Conservation (phyloP, 64 coral and sea anemone species). For the Stichodactyla mertensii region DNA sequence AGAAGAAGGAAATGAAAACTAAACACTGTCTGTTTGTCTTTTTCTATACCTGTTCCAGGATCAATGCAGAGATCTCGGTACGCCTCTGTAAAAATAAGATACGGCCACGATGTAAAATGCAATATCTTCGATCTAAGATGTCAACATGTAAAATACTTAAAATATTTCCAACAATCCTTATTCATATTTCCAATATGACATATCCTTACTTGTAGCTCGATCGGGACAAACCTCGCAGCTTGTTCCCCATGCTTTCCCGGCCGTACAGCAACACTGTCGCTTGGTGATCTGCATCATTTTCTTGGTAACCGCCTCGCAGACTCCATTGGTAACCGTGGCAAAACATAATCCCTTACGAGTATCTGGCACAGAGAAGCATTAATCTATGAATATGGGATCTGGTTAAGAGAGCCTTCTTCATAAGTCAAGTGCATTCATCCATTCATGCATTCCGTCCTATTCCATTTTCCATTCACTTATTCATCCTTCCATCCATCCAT, state of each 20-base stretch:
- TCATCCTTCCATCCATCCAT: too few species aligned
- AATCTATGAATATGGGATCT: too few species aligned
- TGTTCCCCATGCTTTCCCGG: slow-evolving; percentile 80
- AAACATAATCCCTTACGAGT: slow-evolving; percentile 69
- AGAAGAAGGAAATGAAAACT: neutral
- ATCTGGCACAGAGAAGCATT: slow-evolving; percentile 16
- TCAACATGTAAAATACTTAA: neutral
- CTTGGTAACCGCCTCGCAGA: slow-evolving; percentile 64
- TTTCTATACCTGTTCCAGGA: slow-evolving; percentile 14
- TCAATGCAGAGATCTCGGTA: slow-evolving; percentile 6
- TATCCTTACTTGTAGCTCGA: slow-evolving; percentile 45
- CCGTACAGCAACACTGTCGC: slow-evolving; percentile 73
- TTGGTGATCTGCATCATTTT: slow-evolving; percentile 89
- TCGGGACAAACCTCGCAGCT: slow-evolving; percentile 63
- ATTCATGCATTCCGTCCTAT: too few species aligned
- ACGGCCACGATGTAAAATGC: neutral
- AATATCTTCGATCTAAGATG: neutral
- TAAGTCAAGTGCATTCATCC: too few species aligned
- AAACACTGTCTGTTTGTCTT: neutral
- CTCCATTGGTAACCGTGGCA: slow-evolving; percentile 50
- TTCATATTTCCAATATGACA: neutral
- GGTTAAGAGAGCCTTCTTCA: too few species aligned
- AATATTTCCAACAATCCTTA: neutral
- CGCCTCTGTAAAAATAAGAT: neutral
- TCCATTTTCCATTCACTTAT: too few species aligned